Base-by-base conservation (phyloP, 2,888 invertebrate species). In the Heliconius hortense region DNA sequence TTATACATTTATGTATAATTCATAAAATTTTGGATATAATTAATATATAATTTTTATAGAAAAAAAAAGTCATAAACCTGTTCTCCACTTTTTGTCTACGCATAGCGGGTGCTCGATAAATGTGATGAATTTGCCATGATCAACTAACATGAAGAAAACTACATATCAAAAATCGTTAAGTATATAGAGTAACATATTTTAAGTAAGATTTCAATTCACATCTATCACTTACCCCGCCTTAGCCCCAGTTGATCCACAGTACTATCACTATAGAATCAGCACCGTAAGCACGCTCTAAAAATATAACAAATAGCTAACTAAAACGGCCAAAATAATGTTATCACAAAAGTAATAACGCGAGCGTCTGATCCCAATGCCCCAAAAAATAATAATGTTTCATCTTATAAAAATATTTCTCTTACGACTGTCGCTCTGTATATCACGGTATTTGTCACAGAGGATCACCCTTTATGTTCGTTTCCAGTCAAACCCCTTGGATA, bases 401-500 rank as follows among this genome's bases (percentile, higher is more conserved):
- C 92, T 94, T 93, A 94, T 93, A 92, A 94, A 94, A 94, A 94
- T 94, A 94, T 94, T 94, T 93, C 89, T 90, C 90, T 91, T 92
- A 92, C 94, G 91, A 91, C 92, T 92, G 92, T 92, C 93, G 89
- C 90, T 89, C 93, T 89, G 93, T 93, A 93, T 93, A 93, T 93
- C 94, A 93, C 92, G 88, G 90, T 93, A 94, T 94, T 94, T 94
- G 94, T 94, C 94, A 94, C 93, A 93, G 92, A 93, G 93, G 94
- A 94, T 94, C 94, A 94, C 94, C 94, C 94, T 94, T 94, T 94
- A 93, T 93, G 94, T 93, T 94, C 93, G 92, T 92, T 93, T 92
- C 92, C 93, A 93, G 93, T 92, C 94, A 94, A 94, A 94, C 94
- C 94, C 94, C 93, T 93, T 93, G 93, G 94, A 94, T 94, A 94